These are phyloP conservation scores for Gymnocephalus cernua DNA, from an alignment of 2,113 vertebrate genomes.

Conservation along the genomic window DNA sequence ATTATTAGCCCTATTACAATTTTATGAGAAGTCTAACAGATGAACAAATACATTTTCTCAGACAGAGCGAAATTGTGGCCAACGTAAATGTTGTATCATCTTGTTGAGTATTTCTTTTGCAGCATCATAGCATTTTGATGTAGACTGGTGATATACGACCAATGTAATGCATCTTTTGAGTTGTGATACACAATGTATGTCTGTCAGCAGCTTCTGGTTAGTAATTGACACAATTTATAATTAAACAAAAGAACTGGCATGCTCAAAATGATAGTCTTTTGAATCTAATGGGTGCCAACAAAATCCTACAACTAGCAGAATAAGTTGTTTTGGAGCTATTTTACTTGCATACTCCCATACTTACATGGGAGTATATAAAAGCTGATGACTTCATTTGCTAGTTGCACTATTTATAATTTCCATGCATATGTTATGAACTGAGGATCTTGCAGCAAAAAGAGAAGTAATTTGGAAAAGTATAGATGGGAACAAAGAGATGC, in stretches of 20 bases:
- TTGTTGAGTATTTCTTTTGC: not conserved
- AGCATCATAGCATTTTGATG: too few species aligned
- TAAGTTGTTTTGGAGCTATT: too few species aligned
- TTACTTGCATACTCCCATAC: too few species aligned
- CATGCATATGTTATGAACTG: not conserved
- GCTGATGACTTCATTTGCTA: too few species aligned
- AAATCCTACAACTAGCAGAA: too few species aligned
- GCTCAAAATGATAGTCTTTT: too few species aligned
- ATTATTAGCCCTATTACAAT: constrained; percentile 21
- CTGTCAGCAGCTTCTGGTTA: not conserved
- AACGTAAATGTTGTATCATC: not conserved
- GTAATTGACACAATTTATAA: not conserved
- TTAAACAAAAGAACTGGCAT: too few species aligned
- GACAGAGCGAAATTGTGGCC: not conserved
- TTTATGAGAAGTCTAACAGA: constrained; percentile 12
- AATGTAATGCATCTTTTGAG: not conserved
- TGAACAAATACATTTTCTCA: not conserved
- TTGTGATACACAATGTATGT: not conserved
- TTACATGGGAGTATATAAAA: too few species aligned
- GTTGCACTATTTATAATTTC: not conserved
- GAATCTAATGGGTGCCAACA: too few species aligned
- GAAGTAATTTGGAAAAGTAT: not conserved
- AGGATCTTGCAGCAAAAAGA: not conserved
- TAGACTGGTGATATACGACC: not conserved
- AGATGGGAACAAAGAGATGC: not conserved